These are phyloP conservation scores for Tiphia femorata DNA, from an alignment of 2,888 invertebrate genomes.

Conservation along the genomic window DNA sequence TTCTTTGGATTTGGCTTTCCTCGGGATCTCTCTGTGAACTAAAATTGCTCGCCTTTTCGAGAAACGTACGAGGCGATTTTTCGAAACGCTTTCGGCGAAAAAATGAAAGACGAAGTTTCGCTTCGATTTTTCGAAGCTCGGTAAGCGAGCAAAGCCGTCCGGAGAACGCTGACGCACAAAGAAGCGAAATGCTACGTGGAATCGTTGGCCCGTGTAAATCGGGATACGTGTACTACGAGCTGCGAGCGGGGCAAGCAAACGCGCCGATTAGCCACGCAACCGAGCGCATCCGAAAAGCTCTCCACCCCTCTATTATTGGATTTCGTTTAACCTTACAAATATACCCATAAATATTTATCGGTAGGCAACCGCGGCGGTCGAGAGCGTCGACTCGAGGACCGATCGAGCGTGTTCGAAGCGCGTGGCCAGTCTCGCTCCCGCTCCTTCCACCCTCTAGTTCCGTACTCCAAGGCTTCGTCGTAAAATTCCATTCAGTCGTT, in stretches of 20 bases:
- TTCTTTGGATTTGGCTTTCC: no score
- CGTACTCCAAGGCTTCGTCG: background rate
- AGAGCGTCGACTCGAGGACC: no score
- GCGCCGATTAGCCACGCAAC: slow-evolving; percentile 34
- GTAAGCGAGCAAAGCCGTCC: no score
- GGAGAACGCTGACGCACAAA: no score
- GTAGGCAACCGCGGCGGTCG: slow-evolving; percentile 6
- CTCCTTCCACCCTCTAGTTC: background rate
- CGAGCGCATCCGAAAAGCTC: slow-evolving; percentile 22
- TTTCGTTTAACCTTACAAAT: slow-evolving; percentile 44
- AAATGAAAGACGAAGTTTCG: background rate
- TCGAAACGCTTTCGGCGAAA: no score
- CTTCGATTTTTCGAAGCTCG: slow-evolving; percentile 12
- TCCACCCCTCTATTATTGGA: slow-evolving; percentile 41
- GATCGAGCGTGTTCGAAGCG: slow-evolving; percentile 7
- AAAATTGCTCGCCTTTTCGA: no score
- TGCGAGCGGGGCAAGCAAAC: background rate
- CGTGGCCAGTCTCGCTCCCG: background rate
- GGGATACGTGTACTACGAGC: background rate
- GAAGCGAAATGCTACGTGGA: no score
- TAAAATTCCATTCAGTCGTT: background rate
- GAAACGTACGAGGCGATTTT: no score
- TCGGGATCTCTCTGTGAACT: no score
- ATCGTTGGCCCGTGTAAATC: no score
- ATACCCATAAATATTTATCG: slow-evolving; percentile 44